Evolutionary conservation across 2,113 vertebrate genomes (phyloP).

Genomic region (Phrynosoma platyrhinos): DNA sequence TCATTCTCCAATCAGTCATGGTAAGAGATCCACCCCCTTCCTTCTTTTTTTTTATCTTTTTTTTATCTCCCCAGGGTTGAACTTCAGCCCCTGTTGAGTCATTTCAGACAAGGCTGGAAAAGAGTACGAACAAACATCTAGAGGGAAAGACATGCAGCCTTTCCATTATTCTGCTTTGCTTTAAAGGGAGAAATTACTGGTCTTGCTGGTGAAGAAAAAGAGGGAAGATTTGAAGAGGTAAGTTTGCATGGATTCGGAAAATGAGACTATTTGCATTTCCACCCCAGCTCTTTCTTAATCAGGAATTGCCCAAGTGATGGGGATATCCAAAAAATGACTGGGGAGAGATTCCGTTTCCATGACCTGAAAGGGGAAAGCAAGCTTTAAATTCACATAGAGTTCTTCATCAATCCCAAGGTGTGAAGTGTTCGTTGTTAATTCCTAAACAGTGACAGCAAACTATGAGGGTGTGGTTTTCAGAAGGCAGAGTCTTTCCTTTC

Average conservation of each 20-base stretch:
- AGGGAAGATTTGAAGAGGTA: constrained; percentile 7
- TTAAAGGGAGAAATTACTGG: background rate
- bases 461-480: background rate
- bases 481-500: too few species aligned
- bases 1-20: background rate
- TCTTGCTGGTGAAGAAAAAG: background rate
- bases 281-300: background rate
- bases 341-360: background rate
- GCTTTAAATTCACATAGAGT: background rate
- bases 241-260: background rate
- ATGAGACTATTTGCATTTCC: background rate
- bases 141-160: background rate
- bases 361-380: background rate
- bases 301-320: too few species aligned
- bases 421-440: background rate
- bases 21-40: background rate
- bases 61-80: background rate
- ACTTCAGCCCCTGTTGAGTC: constrained; percentile 33
- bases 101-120: background rate
- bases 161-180: background rate
- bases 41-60: background rate
- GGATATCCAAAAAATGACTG: too few species aligned
- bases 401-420: background rate
- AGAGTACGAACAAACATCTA: background rate
- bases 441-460: background rate